These are phyloP conservation scores for Oegoconia quadripuncta DNA, from an alignment of 2,888 invertebrate genomes.

Conservation along the genomic window DNA sequence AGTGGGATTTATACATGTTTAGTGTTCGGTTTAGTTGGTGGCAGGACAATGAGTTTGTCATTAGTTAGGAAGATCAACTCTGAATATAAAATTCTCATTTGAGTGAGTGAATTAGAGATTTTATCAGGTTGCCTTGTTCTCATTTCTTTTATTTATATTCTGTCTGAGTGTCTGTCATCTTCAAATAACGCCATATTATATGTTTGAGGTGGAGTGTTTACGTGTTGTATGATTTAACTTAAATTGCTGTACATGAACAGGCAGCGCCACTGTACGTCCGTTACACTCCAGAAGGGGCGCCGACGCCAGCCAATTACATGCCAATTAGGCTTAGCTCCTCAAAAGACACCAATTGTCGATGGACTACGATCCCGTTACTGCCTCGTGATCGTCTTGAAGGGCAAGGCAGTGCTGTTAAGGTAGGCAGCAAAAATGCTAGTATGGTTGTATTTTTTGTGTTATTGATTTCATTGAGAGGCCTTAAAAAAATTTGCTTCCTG, in stretches of 20 bases:
- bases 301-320: slow-evolving; percentile 58
- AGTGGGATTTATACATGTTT: no score
- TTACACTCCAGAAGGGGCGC: slow-evolving; percentile 47
- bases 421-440: slow-evolving; percentile 17
- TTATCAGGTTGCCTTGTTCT: no score
- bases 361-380: slow-evolving; percentile 54
- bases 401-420: slow-evolving; percentile 57
- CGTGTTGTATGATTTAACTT: no score
- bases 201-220: no score
- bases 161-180: no score
- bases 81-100: no score
- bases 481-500: neutral
- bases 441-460: slow-evolving; percentile 1
- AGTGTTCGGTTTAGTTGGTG: no score
- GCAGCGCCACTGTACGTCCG: slow-evolving; percentile 58
- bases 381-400: slow-evolving; percentile 55
- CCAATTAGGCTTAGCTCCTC: slow-evolving; percentile 54
- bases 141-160: no score
- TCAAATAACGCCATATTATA: no score
- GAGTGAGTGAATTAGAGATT: no score
- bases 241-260: slow-evolving; percentile 34
- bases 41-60: no score
- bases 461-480: neutral
- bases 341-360: slow-evolving; percentile 63
- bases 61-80: no score